phyloP scores from a whole-genome alignment of 2,113 vertebrate genomes.

The human (Homo sapiens) region DNA sequence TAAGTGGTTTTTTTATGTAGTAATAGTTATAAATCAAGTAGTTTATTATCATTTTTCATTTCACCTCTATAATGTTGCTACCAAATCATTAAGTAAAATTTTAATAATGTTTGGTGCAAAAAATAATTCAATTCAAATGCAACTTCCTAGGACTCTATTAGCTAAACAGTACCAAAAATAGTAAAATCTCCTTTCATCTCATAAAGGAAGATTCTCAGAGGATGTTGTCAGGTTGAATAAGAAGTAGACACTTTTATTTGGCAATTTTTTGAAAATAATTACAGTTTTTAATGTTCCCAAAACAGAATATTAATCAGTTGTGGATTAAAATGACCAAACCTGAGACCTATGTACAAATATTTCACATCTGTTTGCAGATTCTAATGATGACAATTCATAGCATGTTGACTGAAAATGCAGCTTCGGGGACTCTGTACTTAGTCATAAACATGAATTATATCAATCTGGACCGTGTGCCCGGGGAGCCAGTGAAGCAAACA shows the following conservation, averaged over 20 bases:
- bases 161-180: not conserved
- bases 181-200: not conserved
- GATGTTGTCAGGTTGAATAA: not conserved
- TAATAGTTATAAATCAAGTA: not conserved
- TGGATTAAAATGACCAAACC: constrained; percentile 38
- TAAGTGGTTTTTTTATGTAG: not conserved
- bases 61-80: not conserved
- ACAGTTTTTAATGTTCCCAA: not conserved
- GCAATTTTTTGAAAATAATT: constrained; percentile 28
- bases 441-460: constrained; percentile 7
- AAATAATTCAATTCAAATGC: not conserved
- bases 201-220: not conserved
- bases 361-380: constrained; percentile 14
- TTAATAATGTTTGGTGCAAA: not conserved
- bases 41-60: not conserved
- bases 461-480: not conserved
- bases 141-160: not conserved
- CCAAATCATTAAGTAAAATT: not conserved
- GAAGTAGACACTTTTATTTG: not conserved
- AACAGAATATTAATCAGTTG: constrained; percentile 48
- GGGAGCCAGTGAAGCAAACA: not conserved
- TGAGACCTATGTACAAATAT: not conserved
- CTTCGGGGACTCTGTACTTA: not conserved
- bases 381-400: not conserved
- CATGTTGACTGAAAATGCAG: not conserved